A percentile compares a stretch with the other conserved stretches of the same genome.
These are phyloP conservation scores for Odontothrips loti DNA, from an alignment of 2,888 invertebrate genomes.

Conservation along the genomic window DNA sequence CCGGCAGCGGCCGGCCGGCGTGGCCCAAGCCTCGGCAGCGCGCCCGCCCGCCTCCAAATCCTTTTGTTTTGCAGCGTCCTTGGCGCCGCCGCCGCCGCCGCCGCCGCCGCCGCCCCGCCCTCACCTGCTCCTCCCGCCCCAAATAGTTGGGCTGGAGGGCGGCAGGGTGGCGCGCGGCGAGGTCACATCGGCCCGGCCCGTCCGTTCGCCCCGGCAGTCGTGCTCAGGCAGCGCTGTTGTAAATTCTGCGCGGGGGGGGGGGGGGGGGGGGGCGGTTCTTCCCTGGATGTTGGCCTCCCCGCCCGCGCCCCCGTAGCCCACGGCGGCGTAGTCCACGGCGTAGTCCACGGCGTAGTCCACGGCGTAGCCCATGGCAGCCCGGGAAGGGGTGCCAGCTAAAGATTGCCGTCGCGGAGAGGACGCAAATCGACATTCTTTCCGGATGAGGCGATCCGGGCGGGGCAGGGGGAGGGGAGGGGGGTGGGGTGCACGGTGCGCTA, in stretches of 20 bases:
- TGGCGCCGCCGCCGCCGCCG: not conserved
- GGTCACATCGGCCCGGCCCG: not conserved
- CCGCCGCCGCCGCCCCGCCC: not conserved
- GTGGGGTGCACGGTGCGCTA: not conserved
- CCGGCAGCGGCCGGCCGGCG: not conserved
- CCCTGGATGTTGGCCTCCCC: too few species aligned
- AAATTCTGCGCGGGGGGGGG: conserved; percentile 3
- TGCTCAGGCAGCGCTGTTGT: not conserved
- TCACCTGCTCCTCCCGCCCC: not conserved
- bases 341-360: too few species aligned
- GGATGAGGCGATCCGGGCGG: not conserved
- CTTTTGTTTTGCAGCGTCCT: not conserved
- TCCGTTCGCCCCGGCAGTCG: conserved; percentile 2
- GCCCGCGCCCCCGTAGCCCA: too few species aligned
- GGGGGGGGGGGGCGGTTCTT: too few species aligned
- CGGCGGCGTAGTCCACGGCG: too few species aligned
- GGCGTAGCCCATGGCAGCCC: not conserved
- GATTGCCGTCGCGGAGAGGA: conserved; percentile 5
- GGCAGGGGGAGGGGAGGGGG: not conserved
- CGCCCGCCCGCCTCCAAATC: not conserved
- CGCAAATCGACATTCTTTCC: conserved; percentile 24
- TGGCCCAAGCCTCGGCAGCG: not conserved
- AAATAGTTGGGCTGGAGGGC: not conserved
- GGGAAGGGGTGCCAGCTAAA: conserved; percentile 6
- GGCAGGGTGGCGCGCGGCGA: not conserved